Percentiles rank a stretch among this genome's conserved stretches.
Conservation (phyloP, 1,140 invertebrate genomes). For the Nephotettix cincticeps region DNA sequence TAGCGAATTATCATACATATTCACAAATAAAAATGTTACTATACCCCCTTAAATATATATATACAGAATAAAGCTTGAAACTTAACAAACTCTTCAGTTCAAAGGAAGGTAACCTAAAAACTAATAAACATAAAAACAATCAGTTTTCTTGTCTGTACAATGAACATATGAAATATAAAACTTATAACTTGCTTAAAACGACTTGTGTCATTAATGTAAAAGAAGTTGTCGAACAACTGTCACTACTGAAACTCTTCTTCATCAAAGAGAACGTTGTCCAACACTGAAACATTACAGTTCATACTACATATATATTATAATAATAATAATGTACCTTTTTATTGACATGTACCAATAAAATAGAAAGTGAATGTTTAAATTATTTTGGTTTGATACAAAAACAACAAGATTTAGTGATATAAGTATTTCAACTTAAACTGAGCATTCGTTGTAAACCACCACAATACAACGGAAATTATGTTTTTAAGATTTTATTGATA, state of each 20-base stretch:
- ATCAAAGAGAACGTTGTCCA: conserved; percentile 42
- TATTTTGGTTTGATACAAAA: no score
- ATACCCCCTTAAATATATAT: not conserved
- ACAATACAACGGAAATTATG: no score
- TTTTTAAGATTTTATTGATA: no score
- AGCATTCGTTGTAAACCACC: no score
- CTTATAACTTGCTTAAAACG: not conserved
- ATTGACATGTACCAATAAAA: no score
- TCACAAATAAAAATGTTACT: conserved; percentile 4
- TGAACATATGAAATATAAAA: not conserved
- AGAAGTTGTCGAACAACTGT: not conserved
- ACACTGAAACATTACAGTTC: conserved; percentile 39
- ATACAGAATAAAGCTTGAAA: not conserved
- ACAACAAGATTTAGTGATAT: no score
- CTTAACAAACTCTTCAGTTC: not conserved
- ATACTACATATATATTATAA: no score
- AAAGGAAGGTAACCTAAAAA: not conserved
- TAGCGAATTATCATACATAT: not conserved
- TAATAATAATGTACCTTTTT: no score
- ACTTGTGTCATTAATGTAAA: not conserved
- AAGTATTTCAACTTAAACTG: no score
- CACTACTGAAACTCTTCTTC: conserved; percentile 37
- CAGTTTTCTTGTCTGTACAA: not conserved
- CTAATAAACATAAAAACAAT: not conserved
- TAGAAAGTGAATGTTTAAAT: no score